Evolutionary conservation across 1,140 invertebrate genomes (phyloP).

Genomic region (Neodiprion pinetum): DNA sequence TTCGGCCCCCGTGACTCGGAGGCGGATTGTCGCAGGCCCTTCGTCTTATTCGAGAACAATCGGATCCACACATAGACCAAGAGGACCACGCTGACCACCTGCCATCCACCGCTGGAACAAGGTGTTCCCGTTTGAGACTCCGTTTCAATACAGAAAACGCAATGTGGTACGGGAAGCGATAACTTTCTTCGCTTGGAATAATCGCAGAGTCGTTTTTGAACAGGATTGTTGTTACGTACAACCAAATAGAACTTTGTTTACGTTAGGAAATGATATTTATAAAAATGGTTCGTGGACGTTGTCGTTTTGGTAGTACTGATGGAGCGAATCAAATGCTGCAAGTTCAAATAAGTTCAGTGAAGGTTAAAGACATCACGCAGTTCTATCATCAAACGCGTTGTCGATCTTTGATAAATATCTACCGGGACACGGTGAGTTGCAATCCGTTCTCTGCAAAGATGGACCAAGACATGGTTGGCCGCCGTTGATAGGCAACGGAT

Average conservation of each 20-base stretch:
- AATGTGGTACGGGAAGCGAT: background rate
- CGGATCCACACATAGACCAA: constrained; percentile 82
- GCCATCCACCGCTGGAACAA: constrained; percentile 27
- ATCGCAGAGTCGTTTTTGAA: too few relatives aligned
- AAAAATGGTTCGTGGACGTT: background rate
- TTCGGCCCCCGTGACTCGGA: constrained; percentile 63
- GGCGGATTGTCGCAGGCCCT: constrained; percentile 72
- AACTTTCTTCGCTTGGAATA: too few relatives aligned
- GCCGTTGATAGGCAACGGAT: constrained; percentile 82
- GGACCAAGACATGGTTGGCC: constrained; percentile 77
- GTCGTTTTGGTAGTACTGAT: background rate
- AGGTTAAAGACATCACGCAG: background rate
- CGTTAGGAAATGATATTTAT: background rate
- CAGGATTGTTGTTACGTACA: background rate
- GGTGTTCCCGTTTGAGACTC: background rate
- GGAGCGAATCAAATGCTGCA: background rate
- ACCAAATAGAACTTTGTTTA: background rate
- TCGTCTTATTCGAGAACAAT: constrained; percentile 77
- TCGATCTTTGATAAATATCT: constrained; percentile 41
- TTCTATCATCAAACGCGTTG: background rate
- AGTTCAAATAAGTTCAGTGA: background rate
- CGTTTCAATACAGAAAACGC: background rate
- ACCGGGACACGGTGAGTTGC: constrained; percentile 81
- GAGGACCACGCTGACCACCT: constrained; percentile 81
- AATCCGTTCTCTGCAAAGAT: constrained; percentile 70